Evolutionary conservation across 2,888 invertebrate genomes (phyloP).

Genomic region (Hipparchia semele): DNA sequence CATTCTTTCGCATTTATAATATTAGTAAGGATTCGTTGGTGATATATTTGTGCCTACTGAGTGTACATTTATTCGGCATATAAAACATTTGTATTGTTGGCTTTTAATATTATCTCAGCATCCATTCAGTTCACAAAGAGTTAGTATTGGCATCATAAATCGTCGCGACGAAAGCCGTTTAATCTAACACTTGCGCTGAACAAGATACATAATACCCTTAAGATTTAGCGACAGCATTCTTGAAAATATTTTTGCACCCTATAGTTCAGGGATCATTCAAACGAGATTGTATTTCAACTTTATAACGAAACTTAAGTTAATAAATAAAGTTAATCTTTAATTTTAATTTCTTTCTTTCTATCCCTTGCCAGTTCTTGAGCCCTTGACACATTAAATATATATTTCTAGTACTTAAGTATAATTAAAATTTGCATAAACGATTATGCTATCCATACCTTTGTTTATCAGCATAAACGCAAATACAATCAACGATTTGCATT

Average conservation of each 20-base stretch:
- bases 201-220: conserved; percentile 64
- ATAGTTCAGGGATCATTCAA: background rate
- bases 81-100: background rate
- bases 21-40: too few species aligned
- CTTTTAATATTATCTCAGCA: conserved; percentile 12
- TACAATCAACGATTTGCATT: conserved; percentile 11
- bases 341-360: too few species aligned
- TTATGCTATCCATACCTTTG: background rate
- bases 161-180: conserved; percentile 62
- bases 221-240: conserved; percentile 51
- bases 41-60: background rate
- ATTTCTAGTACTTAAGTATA: background rate
- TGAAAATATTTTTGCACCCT: conserved; percentile 16
- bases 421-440: conserved; percentile 4
- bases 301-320: too few species aligned
- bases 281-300: too few species aligned
- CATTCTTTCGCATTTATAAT: too few species aligned
- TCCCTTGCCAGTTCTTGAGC: background rate
- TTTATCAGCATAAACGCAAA: background rate
- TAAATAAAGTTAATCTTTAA: too few species aligned
- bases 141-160: conserved; percentile 71
- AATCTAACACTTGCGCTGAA: conserved; percentile 65
- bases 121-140: conserved; percentile 46
- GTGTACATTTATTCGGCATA: background rate
- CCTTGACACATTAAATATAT: conserved; percentile 1